A percentile compares a stretch with the other conserved stretches of the same genome.
Evolutionary conservation across 2,113 vertebrate genomes (phyloP).

Genomic region (Hypanus sabinus): DNA sequence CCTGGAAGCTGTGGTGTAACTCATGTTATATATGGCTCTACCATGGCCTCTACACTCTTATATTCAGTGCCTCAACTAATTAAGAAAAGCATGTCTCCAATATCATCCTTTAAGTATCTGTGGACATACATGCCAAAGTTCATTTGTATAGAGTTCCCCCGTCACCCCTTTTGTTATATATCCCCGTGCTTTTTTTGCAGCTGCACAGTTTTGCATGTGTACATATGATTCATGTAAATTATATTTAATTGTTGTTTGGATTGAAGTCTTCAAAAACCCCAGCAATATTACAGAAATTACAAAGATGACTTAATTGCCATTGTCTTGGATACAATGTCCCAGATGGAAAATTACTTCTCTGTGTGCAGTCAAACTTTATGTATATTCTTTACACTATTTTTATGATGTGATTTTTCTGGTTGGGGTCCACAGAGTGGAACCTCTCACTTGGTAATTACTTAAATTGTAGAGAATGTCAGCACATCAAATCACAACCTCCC

Average conservation of each 20-base stretch:
- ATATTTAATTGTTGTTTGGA: background rate
- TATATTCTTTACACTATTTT: too few species aligned
- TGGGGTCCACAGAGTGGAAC: background rate
- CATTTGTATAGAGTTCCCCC: too few species aligned
- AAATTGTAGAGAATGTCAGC: background rate
- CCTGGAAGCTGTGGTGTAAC: too few species aligned
- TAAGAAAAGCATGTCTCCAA: too few species aligned
- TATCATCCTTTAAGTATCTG: too few species aligned
- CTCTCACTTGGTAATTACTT: background rate
- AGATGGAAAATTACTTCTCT: background rate
- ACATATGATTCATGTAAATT: background rate
- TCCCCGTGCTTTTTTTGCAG: too few species aligned
- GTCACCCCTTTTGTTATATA: too few species aligned
- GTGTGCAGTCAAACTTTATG: background rate
- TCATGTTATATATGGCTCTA: too few species aligned
- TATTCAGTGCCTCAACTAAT: too few species aligned
- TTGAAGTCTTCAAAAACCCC: background rate
- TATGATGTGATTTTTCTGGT: background rate
- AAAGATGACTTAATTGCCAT: background rate
- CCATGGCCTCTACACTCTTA: too few species aligned
- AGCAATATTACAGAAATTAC: background rate
- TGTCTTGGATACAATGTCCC: background rate
- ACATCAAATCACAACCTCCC: background rate
- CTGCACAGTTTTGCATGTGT: background rate
- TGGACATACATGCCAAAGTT: too few species aligned